Conservation (phyloP, 2,113 vertebrate species). For the Sminthopsis crassicaudata region DNA sequence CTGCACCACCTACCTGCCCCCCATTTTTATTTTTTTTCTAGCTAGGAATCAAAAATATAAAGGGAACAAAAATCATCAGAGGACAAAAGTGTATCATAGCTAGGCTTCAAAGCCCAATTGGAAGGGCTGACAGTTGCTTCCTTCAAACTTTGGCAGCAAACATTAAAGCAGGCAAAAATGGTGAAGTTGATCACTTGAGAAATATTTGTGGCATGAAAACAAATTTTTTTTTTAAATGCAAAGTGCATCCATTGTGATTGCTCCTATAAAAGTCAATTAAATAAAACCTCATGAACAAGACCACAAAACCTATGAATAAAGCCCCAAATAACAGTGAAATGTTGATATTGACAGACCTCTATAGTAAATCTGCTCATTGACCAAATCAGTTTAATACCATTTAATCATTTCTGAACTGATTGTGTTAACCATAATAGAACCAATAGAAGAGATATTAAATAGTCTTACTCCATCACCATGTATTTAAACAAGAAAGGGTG, state of each 20-base stretch:
- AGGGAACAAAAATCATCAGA: background rate
- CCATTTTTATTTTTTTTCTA: background rate
- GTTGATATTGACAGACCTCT: constrained; percentile 19
- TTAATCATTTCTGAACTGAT: constrained; percentile 11
- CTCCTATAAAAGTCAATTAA: constrained; percentile 36
- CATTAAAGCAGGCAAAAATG: background rate
- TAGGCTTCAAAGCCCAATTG: background rate
- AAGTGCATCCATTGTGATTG: constrained; percentile 36
- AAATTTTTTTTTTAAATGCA: constrained; percentile 18
- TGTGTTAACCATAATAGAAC: background rate
- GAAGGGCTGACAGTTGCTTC: background rate
- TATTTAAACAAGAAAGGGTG: background rate
- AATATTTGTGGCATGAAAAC: constrained; percentile 46
- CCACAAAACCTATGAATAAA: constrained; percentile 50
- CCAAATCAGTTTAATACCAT: background rate
- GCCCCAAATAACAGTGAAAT: constrained; percentile 60
- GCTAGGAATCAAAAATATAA: background rate
- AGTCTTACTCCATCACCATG: background rate
- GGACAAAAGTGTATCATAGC: background rate
- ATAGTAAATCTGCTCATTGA: constrained; percentile 4
- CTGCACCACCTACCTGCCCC: too few species aligned
- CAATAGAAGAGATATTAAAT: background rate
- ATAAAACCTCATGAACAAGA: constrained; percentile 54
- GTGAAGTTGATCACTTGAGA: constrained; percentile 24
- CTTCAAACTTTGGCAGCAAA: background rate